Percentiles rank a stretch among this genome's conserved stretches.
Evolutionary conservation across 2,797 vertebrate genomes (phyloP).

Genomic region (Coilia nasus): DNA sequence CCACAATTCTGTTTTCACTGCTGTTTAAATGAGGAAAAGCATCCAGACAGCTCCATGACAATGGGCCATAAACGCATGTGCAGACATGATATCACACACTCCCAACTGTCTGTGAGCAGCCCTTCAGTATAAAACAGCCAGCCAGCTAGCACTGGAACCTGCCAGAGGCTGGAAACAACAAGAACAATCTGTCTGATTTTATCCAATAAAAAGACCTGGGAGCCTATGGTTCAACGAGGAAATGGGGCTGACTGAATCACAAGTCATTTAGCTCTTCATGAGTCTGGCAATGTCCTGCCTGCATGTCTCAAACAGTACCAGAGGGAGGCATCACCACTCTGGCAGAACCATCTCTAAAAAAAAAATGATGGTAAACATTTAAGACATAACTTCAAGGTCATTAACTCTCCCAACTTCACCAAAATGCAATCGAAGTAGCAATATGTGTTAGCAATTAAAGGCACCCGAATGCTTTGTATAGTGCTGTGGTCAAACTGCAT

Average conservation of each 20-base stretch:
- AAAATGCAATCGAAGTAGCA: background rate
- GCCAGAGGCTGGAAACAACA: background rate
- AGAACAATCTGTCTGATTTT: background rate
- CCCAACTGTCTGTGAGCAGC: constrained; percentile 34
- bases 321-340: background rate
- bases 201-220: constrained; percentile 23
- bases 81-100: constrained; percentile 64
- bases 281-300: constrained; percentile 31
- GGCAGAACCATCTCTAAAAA: background rate
- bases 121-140: background rate
- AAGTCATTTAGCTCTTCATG: constrained; percentile 57
- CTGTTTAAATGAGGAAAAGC: constrained; percentile 37
- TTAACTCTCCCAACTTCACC: background rate
- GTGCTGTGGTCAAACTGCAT: background rate
- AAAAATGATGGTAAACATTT: background rate
- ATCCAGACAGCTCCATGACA: constrained; percentile 53
- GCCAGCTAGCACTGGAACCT: background rate
- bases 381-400: background rate
- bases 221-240: constrained; percentile 59
- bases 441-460: background rate
- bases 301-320: background rate
- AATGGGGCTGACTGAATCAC: constrained; percentile 56
- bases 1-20: constrained; percentile 7
- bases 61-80: constrained; percentile 50
- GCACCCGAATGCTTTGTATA: background rate